phyloP scores from a whole-genome alignment of 1,140 invertebrate species.

The Aradophagus sp. region DNA sequence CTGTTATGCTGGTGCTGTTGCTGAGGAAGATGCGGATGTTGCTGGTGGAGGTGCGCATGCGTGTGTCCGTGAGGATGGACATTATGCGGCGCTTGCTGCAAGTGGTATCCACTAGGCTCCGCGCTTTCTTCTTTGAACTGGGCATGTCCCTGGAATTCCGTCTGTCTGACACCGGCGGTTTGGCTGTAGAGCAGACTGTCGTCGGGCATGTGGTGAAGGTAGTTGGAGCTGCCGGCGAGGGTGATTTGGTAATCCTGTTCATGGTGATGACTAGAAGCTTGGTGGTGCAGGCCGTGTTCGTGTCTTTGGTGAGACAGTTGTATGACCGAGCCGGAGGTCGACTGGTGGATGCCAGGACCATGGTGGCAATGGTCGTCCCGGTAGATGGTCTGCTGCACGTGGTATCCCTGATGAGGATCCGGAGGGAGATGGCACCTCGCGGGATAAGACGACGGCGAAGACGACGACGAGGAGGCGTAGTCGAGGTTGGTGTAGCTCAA shows the following conservation, averaged over 20 bases:
- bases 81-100: slow-evolving; percentile 56
- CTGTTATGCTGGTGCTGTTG: too few species aligned
- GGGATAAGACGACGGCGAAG: slow-evolving; percentile 64
- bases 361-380: slow-evolving; percentile 65
- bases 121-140: slow-evolving; percentile 72
- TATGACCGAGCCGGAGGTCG: slow-evolving; percentile 41
- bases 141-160: slow-evolving; percentile 61
- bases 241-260: slow-evolving; percentile 65
- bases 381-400: slow-evolving; percentile 60
- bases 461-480: slow-evolving; percentile 74
- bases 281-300: slow-evolving; percentile 67
- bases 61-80: slow-evolving; percentile 60
- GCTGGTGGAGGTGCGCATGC: slow-evolving; percentile 54
- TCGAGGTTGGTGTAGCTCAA: slow-evolving; percentile 93
- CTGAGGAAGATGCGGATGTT: slow-evolving; percentile 66
- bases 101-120: slow-evolving; percentile 61
- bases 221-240: slow-evolving; percentile 60
- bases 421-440: slow-evolving; percentile 45
- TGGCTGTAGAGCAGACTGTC: slow-evolving; percentile 65
- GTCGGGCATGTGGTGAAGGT: slow-evolving; percentile 65
- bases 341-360: slow-evolving; percentile 41
- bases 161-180: slow-evolving; percentile 48
- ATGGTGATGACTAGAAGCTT: slow-evolving; percentile 71
- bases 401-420: slow-evolving; percentile 63
- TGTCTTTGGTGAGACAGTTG: slow-evolving; percentile 57